Conservation (phyloP, 2,113 vertebrate species). For the Indicator indicator region DNA sequence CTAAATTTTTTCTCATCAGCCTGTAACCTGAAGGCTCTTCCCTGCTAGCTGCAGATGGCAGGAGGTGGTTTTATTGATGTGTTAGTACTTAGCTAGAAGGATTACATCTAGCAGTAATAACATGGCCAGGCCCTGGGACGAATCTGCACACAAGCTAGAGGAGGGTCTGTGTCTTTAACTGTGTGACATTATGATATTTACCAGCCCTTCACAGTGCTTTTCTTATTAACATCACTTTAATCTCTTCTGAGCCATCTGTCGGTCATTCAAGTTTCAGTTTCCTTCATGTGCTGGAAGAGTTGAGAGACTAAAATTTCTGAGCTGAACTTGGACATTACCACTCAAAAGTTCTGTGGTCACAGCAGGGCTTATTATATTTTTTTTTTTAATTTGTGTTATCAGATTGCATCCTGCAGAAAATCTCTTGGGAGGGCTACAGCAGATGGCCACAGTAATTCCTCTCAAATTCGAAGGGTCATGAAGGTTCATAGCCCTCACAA, state of each 20-base stretch:
- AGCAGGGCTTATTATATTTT: neutral
- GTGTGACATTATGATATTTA: constrained; percentile 19
- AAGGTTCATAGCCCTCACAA: constrained; percentile 19
- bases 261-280: constrained; percentile 50
- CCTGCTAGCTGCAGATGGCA: neutral
- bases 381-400: neutral
- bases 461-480: constrained; percentile 20
- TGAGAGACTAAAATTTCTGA: constrained; percentile 1
- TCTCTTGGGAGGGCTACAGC: neutral
- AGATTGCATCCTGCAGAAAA: neutral
- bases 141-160: neutral
- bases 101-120: constrained; percentile 33
- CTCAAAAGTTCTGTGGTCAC: neutral
- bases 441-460: constrained; percentile 55
- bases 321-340: neutral
- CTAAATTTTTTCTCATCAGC: neutral
- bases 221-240: constrained; percentile 56
- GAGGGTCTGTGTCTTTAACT: constrained; percentile 24
- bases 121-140: neutral
- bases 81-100: constrained; percentile 29
- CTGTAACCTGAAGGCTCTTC: neutral
- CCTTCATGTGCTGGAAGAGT: neutral
- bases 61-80: constrained; percentile 37
- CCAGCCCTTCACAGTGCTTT: constrained; percentile 8
- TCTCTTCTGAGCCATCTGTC: constrained; percentile 56